Evolutionary conservation across 2,797 vertebrate genomes (phyloP).

Genomic region (Malurus splendens): DNA sequence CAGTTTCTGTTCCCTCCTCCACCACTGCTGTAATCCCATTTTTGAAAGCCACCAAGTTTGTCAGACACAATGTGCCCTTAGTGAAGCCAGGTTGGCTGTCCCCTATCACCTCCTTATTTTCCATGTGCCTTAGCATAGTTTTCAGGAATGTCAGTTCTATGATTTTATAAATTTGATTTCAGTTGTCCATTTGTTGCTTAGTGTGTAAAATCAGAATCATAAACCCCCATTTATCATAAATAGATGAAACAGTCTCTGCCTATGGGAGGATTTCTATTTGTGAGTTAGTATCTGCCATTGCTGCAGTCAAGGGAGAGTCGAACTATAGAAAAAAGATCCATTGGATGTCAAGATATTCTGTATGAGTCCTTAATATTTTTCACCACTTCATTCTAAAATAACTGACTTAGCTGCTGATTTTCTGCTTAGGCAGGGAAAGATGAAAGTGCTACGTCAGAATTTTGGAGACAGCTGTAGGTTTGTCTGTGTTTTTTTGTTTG

Average conservation of each 20-base stretch:
- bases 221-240: neutral
- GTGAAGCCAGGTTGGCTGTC: neutral
- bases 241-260: neutral
- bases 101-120: neutral
- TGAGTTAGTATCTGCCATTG: neutral
- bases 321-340: neutral
- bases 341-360: neutral
- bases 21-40: neutral
- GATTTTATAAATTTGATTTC: neutral
- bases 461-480: neutral
- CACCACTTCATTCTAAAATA: neutral
- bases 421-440: neutral
- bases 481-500: neutral
- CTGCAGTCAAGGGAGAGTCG: neutral
- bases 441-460: neutral
- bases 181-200: neutral
- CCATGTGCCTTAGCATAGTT: neutral
- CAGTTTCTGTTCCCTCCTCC: neutral
- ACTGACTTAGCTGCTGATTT: neutral
- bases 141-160: neutral
- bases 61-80: neutral
- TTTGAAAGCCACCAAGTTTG: neutral
- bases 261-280: neutral
- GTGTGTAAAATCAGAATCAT: neutral
- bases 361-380: neutral